Evolutionary conservation across 1,140 invertebrate genomes (phyloP).

Genomic region (Oryzaephilus surinamensis): DNA sequence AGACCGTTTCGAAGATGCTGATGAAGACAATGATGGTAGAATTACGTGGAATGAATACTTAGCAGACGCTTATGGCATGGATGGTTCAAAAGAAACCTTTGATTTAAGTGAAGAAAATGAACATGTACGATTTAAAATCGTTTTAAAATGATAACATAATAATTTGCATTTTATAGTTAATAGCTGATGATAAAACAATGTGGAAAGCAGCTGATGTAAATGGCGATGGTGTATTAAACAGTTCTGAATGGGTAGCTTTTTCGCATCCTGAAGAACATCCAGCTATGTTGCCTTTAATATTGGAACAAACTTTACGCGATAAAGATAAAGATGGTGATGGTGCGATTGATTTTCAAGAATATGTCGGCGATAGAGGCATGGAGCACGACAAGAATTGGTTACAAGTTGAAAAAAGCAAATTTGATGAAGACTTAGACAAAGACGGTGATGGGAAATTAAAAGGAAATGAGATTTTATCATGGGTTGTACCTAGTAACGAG

Average conservation of each 20-base stretch:
- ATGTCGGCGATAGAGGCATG: conserved; percentile 60
- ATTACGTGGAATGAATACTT: conserved; percentile 87
- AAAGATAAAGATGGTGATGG: conserved; percentile 82
- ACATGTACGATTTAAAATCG: conserved; percentile 14
- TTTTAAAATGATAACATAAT: neutral
- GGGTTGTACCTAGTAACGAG: conserved; percentile 89
- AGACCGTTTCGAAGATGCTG: conserved; percentile 77
- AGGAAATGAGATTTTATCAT: conserved; percentile 69
- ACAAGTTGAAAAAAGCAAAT: conserved; percentile 78
- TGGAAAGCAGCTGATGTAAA: conserved; percentile 81
- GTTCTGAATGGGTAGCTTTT: conserved; percentile 79
- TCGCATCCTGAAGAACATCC: conserved; percentile 89
- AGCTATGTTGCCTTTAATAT: conserved; percentile 73
- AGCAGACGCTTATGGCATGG: conserved; percentile 65
- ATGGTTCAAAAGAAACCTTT: conserved; percentile 34
- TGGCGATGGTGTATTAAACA: conserved; percentile 65
- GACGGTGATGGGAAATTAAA: conserved; percentile 77
- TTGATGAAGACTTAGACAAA: conserved; percentile 79
- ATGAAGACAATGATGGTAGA: conserved; percentile 69
- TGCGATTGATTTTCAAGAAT: conserved; percentile 72
- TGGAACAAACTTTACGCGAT: conserved; percentile 74
- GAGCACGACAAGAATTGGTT: conserved; percentile 74
- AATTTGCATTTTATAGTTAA: conserved; percentile 37
- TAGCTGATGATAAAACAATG: conserved; percentile 73
- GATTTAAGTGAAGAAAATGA: conserved; percentile 21